Conservation (phyloP, 2,113 vertebrate genomes). For the Anser brachyrhynchus region DNA sequence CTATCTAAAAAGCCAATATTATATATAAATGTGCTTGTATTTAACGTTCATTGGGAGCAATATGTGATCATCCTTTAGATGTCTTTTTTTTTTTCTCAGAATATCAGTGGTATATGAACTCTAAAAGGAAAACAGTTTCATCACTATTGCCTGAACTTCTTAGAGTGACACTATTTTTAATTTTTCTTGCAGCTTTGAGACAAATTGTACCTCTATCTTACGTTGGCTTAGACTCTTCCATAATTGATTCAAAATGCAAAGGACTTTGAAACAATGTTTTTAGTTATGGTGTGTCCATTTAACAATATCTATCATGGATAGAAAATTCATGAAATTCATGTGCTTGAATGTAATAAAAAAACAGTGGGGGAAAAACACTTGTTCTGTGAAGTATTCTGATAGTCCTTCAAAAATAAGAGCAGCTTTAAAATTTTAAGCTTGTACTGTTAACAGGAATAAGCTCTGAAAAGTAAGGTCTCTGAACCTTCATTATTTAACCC, state of each 20-base stretch:
- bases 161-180: background rate
- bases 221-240: background rate
- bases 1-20: background rate
- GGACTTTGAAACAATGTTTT: accelerated
- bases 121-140: background rate
- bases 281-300: background rate
- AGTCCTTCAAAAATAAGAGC: background rate
- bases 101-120: background rate
- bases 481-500: background rate
- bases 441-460: background rate
- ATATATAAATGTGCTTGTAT: background rate
- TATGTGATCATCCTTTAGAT: accelerated
- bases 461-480: background rate
- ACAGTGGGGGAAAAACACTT: background rate
- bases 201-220: background rate
- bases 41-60: accelerated
- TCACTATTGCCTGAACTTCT: accelerated
- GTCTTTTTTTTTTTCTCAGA: background rate
- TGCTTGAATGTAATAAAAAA: background rate
- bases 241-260: background rate
- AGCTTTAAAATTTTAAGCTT: background rate
- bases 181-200: background rate
- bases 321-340: background rate
- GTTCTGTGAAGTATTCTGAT: background rate
- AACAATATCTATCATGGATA: accelerated